These are phyloP conservation scores for Ramazzottius varieornatus DNA, from an alignment of 2,888 invertebrate species.

Conservation along the genomic window DNA sequence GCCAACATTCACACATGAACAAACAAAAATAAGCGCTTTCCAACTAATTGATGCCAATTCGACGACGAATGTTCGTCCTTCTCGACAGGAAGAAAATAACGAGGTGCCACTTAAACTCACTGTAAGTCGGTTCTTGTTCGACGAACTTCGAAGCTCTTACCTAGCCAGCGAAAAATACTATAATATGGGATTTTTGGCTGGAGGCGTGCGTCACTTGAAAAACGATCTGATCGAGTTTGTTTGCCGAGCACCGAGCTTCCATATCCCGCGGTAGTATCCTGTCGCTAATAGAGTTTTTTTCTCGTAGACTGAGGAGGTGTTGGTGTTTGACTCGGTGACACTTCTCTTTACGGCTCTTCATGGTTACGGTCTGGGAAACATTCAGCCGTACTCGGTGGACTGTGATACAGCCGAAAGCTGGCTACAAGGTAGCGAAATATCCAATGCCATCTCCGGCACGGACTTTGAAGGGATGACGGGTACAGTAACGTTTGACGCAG, in stretches of 20 bases:
- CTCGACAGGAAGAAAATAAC: not conserved
- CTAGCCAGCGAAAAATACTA: too few relatives aligned
- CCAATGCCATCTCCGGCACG: not conserved
- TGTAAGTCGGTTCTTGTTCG: too few relatives aligned
- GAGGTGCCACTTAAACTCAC: too few relatives aligned
- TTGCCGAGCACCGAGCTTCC: too few relatives aligned
- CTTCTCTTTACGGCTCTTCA: not conserved
- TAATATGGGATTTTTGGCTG: too few relatives aligned
- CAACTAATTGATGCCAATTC: not conserved
- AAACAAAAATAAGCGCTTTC: not conserved
- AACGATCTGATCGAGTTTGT: too few relatives aligned
- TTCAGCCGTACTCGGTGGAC: not conserved
- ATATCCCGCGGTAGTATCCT: too few relatives aligned
- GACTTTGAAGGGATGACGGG: not conserved
- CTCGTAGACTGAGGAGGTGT: not conserved
- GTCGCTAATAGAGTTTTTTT: too few relatives aligned
- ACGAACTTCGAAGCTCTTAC: too few relatives aligned
- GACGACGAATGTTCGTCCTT: not conserved
- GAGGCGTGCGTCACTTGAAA: too few relatives aligned
- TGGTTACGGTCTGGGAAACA: not conserved
- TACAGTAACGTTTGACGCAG: not conserved
- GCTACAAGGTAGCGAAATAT: not conserved
- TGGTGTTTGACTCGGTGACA: not conserved
- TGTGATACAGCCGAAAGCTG: not conserved
- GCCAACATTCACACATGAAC: not conserved